Base-by-base conservation (phyloP, 2,888 invertebrate genomes). In the Himalopsyche kuldschensis region DNA sequence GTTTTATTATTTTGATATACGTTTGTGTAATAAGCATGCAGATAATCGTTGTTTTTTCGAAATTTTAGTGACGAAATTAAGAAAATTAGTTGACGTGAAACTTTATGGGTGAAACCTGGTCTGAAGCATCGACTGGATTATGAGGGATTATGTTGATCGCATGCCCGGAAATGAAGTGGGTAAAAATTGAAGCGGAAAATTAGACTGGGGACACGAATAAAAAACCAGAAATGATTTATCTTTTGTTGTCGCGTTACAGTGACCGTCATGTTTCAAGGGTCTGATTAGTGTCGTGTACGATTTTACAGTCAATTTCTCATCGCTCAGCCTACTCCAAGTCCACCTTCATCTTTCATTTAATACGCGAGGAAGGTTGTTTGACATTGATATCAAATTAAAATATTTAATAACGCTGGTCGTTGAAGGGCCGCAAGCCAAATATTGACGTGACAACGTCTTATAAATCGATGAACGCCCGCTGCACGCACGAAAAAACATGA, bases 121-220 rank as follows among this genome's bases (percentile, higher is more conserved):
- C 75, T 32, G 6, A 32, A 75, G 30, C 31, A 27, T 27, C 10
- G 32, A 27, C 31, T 75, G 81, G 63, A 82, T 82, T 82, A 82
- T 82, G 82, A 78, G 63, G 78, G 82, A 82, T 82, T 78, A 82
- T 30, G 41, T 78, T 82, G 78, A 78, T 82, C 82, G 82, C 63
- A 3, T 24, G 48, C 20, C 32, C 77, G 63, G 41, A 82, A 63
- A 82, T 76, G 78, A 82, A 82, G 47, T 78, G 47, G n/a, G 78
- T 20, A 55, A 55, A 82, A 55, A 82, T 32, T 82, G 78, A 78
- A 78, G 55, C 41, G 82, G 77, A 78, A 82, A 82, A 82, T 82
- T 82, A 69, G 24, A 32, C 41, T 20, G 69, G 46, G 78, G 55
- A 78, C n/a, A 10, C 35, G 4, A 35, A 47, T 24, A 20, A 35